Evolutionary conservation across 1,140 invertebrate species (phyloP), one percentile per base, ranked within the genome.

Genomic region (Chironomus tepperi): DNA sequence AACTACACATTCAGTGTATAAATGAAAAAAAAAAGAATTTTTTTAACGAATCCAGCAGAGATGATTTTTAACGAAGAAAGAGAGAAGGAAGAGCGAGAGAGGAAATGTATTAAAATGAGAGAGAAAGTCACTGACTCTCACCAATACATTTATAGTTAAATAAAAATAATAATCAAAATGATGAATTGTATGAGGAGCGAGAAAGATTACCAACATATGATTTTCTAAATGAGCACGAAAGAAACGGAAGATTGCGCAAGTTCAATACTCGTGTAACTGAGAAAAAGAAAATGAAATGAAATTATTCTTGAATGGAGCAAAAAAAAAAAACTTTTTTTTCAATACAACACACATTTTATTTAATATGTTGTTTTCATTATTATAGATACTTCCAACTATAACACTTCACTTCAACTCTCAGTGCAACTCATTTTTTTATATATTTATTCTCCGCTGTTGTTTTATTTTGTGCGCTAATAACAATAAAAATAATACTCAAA

Each of bases 211-310:
- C 65, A 57, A 18, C 65, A 70, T 70, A 70, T 70, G 65, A 70
- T 70, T 67, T 47, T 70, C 65, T 70, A 70, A 70, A 70, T 70
- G 65, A 70, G 65, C 19, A 70, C 19, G 65, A 70, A 70, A 19
- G 65, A 70, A 70, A 70, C 65, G 18, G 65, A 70, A 70, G 65
- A 70, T 70, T 70, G 65, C 65, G 65, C 65, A 70, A 70, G 18
- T 19, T 70, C 65, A 16, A 67, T 67, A 16, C 16, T 67, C n/a
- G 9, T 7, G 16, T 7, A 70, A 21, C 3, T 18, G 19, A 70
- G n/a, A 67, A 67, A 67, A 67, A 70, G 65, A 70, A 70, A 70
- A 70, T 70, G 65, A 70, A 70, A 70, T 70, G 65, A 70, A 70
- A 70, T 70, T 70, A 70, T 70, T 70, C 65, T 70, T 70, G 65